phyloP scores from a whole-genome alignment of 2,888 invertebrate genomes.

The Sinohyriopsis cumingii region DNA sequence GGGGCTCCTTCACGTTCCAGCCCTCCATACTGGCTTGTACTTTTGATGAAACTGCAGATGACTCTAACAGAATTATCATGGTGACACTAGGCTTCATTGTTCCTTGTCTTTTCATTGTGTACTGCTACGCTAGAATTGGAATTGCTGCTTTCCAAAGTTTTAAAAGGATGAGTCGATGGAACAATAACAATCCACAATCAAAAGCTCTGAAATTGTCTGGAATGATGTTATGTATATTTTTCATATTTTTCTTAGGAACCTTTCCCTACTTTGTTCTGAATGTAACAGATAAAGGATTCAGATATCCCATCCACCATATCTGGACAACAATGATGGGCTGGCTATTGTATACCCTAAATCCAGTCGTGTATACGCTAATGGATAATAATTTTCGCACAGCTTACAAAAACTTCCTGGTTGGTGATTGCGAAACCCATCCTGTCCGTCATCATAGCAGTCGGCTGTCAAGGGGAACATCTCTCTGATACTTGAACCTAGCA shows the following conservation, averaged over 20 bases:
- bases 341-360: slow-evolving; percentile 58
- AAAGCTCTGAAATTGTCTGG: slow-evolving; percentile 57
- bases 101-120: slow-evolving; percentile 56
- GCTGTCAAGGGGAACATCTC: slow-evolving; percentile 33
- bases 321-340: slow-evolving; percentile 60
- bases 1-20: slow-evolving; percentile 56
- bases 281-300: slow-evolving; percentile 46
- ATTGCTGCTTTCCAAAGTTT: slow-evolving; percentile 52
- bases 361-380: slow-evolving; percentile 61
- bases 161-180: slow-evolving; percentile 47
- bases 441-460: slow-evolving; percentile 31
- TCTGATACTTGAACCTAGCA: slow-evolving; percentile 2
- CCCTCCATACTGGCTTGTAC: slow-evolving; percentile 57
- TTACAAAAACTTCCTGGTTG: slow-evolving; percentile 49
- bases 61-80: slow-evolving; percentile 54
- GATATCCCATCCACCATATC: slow-evolving; percentile 53
- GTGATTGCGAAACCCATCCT: slow-evolving; percentile 47
- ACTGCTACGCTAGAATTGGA: slow-evolving; percentile 60
- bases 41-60: slow-evolving; percentile 42
- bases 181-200: slow-evolving; percentile 43
- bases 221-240: slow-evolving; percentile 64
- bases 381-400: slow-evolving; percentile 59
- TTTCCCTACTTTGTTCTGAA: slow-evolving; percentile 60
- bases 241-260: slow-evolving; percentile 56
- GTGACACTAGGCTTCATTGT: slow-evolving; percentile 58